A percentile compares a stretch with the other conserved stretches of the same genome.
phyloP scores from a whole-genome alignment of 53 echinoderm and acorn worm species.

The Holothuria leucospilota region DNA sequence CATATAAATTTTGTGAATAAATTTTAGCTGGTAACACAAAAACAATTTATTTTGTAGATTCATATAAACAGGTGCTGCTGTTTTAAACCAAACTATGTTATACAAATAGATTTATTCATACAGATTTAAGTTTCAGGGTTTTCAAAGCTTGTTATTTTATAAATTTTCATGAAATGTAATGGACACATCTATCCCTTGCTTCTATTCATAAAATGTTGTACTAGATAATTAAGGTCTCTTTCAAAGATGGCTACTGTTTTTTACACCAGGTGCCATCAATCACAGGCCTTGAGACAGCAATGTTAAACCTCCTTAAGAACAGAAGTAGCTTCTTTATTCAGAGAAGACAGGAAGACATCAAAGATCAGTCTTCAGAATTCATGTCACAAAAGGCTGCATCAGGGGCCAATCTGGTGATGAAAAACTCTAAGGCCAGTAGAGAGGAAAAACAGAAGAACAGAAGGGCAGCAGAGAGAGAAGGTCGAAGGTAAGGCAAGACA shows the following conservation, averaged over 20 bases:
- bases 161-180: no score
- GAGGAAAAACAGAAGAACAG: constrained; percentile 82
- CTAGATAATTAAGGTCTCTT: no score
- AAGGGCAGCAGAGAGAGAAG: constrained; percentile 88
- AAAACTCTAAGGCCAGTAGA: constrained; percentile 59
- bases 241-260: neutral
- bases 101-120: no score
- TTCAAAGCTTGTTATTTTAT: no score
- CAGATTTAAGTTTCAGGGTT: no score
- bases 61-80: no score
- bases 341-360: constrained; percentile 88
- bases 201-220: no score
- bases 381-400: constrained; percentile 79
- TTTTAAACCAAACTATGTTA: no score
- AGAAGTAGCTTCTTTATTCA: constrained; percentile 69
- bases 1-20: no score
- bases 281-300: constrained; percentile 77
- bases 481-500: constrained; percentile 71
- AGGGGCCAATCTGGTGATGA: constrained; percentile 70
- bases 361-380: constrained; percentile 88
- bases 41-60: no score
- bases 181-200: no score
- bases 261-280: constrained; percentile 78
- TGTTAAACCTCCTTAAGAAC: constrained; percentile 69
- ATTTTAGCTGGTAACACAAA: no score